Evolutionary conservation across 2,797 vertebrate species (phyloP), one percentile per base, ranked within the genome.

Genomic region (Danio choprae): DNA sequence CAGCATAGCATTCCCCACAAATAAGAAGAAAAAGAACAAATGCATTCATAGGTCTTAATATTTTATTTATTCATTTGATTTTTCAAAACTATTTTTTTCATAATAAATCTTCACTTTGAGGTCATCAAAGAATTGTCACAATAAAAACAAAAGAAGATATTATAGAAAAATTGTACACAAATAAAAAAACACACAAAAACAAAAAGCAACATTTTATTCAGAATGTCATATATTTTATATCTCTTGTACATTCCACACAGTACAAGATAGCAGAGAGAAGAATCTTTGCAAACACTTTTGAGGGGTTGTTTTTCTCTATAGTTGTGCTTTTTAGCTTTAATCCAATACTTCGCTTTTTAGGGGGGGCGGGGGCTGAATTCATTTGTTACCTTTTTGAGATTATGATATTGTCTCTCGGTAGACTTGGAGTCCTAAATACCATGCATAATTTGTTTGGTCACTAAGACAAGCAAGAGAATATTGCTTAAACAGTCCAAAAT

Each of bases 81-180:
- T 87, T 94, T 94, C 92, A 95, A 95, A 95, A 95, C 93, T 95
- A 93, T 94, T 94, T 94, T 29, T 88, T 94, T 94, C 91, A 94
- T 94, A 94, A 94, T 94, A 94, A 93, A 94, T 93, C 93, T 94
- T 92, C 93, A 94, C 93, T 94, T 94, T 93, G 93, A 93, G 93
- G 94, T 94, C 93, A 91, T 95, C 93, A 95, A 95, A 93, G 93
- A 95, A 95, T 93, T 87, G 92, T 94, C 94, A 95, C 93, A 94
- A 95, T 94, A 95, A 94, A 94, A 95, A 94, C 92, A 94, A 95
- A 94, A 93, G 91, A 94, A 94, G 84, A 93, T 94, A 93, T 93
- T 93, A 92, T 94, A 95, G 93, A 95, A 95, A 95, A 95, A 93
- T 92, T 93, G 88, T 94, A 94, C 93, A 94, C 93, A 94, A 94